A percentile compares a stretch with the other conserved stretches of the same genome.
These are phyloP conservation scores for Poeciliopsis occidentalis DNA, from an alignment of 2,113 vertebrate species.

Conservation along the genomic window DNA sequence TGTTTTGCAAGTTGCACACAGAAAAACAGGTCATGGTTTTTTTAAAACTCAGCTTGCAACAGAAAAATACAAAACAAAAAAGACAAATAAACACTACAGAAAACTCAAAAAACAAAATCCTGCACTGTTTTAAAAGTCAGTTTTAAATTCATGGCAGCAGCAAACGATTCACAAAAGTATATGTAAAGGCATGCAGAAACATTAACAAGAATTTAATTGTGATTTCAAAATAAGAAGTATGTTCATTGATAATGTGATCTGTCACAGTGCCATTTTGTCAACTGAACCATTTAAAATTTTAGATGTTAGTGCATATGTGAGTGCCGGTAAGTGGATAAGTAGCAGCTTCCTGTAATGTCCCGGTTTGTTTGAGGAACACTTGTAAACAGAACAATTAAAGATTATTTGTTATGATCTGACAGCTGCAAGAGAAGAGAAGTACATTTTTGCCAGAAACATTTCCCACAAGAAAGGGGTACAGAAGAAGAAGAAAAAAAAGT, in stretches of 20 bases:
- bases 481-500: slow-evolving; percentile 7
- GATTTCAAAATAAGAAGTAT: neutral
- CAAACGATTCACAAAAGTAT: too few species aligned
- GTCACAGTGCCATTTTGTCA: neutral
- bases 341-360: slow-evolving; percentile 6
- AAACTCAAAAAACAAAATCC: too few species aligned
- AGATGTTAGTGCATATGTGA: too few species aligned
- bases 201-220: too few species aligned
- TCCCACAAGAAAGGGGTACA: slow-evolving; percentile 1
- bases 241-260: neutral
- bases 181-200: too few species aligned
- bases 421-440: neutral
- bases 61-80: too few species aligned
- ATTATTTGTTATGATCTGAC: slow-evolving; percentile 16
- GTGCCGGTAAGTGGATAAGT: neutral
- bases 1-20: too few species aligned
- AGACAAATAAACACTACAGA: too few species aligned
- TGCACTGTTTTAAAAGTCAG: too few species aligned
- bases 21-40: too few species aligned
- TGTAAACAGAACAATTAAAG: slow-evolving; percentile 4
- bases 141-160: too few species aligned
- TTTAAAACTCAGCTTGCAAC: too few species aligned
- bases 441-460: slow-evolving; percentile 5
- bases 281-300: neutral
- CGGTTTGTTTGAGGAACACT: neutral